Evolutionary conservation across 2,113 vertebrate species (phyloP).

Genomic region (Syngnathus floridae): DNA sequence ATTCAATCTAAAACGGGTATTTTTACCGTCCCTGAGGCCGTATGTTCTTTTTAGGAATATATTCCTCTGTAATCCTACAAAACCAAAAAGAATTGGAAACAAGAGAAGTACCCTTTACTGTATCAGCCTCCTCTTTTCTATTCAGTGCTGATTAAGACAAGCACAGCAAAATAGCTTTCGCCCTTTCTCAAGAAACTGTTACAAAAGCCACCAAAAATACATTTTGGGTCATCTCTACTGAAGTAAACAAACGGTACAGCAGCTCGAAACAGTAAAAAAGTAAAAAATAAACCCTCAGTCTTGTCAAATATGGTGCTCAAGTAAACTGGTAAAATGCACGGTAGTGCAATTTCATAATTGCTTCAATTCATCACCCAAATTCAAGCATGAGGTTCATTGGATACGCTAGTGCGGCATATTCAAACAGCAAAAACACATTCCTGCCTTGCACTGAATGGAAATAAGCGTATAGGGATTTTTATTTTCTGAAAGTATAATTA

Average conservation of each 20-base stretch:
- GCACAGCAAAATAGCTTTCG: not conserved
- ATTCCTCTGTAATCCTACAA: conserved; percentile 47
- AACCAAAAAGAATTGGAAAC: not conserved
- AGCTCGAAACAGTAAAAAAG: not conserved
- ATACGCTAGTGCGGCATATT: not conserved
- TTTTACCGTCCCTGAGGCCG: conserved; percentile 67
- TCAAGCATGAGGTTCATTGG: not conserved
- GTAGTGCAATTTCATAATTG: not conserved
- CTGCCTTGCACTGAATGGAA: conserved; percentile 7
- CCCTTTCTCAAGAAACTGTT: no score
- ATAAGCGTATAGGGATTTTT: not conserved
- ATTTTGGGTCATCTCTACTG: no score
- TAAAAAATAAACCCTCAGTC: not conserved
- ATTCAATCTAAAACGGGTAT: conserved; percentile 72
- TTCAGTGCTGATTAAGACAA: not conserved
- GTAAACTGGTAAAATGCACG: no score
- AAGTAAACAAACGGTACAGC: no score
- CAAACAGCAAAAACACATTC: not conserved
- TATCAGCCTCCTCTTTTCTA: not conserved
- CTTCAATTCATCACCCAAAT: not conserved
- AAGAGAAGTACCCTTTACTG: not conserved
- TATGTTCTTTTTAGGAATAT: conserved; percentile 56
- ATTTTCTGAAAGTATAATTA: conserved; percentile 20
- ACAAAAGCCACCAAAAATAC: no score
- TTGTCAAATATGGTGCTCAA: no score